Percentiles rank a stretch among this genome's conserved stretches.
phyloP scores from a whole-genome alignment of 2,888 invertebrate species.

The Timema cristinae region DNA sequence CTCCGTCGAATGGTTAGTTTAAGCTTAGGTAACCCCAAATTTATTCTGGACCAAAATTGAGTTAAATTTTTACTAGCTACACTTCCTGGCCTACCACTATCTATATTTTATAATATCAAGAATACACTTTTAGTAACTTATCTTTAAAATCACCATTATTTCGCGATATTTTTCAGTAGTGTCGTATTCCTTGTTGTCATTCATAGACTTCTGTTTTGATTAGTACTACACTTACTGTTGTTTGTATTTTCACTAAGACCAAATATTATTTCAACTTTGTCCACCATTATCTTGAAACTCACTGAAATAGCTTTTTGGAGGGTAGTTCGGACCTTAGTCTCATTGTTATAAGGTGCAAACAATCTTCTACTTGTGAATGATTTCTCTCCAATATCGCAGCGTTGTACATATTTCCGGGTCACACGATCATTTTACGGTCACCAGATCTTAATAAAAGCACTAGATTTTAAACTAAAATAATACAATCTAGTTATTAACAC shows the following conservation, averaged over 20 bases:
- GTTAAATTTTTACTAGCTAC: background rate
- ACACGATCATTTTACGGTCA: background rate
- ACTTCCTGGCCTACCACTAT: background rate
- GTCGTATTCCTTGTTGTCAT: background rate
- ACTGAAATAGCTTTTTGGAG: background rate
- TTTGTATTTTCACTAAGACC: background rate
- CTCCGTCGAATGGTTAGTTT: background rate
- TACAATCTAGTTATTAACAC: no score
- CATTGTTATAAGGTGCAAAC: background rate
- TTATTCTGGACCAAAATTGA: background rate
- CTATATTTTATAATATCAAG: background rate
- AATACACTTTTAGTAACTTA: background rate
- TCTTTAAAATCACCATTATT: background rate
- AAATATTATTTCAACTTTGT: background rate
- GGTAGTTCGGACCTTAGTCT: background rate
- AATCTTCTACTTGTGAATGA: background rate
- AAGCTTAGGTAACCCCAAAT: conserved; percentile 10
- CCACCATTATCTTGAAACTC: background rate
- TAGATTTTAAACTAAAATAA: no score
- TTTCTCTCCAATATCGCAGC: background rate
- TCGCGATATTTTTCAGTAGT: background rate
- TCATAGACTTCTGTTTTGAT: no score
- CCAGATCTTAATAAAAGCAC: background rate
- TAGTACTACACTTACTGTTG: no score
- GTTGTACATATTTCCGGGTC: background rate